phyloP scores from a whole-genome alignment of 2,797 vertebrate species.

The Poeciliopsis infans region DNA sequence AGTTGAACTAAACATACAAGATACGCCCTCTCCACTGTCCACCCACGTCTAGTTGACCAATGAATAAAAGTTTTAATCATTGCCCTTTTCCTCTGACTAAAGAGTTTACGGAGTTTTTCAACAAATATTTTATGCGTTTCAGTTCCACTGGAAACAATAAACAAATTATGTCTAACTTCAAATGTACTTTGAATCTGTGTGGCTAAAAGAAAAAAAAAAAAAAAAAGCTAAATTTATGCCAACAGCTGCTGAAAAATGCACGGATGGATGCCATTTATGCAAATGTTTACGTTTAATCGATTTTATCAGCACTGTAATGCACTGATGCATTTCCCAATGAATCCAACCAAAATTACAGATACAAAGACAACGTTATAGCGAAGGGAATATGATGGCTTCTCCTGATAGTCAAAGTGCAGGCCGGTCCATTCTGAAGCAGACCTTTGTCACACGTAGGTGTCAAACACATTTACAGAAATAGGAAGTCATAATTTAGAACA shows the following conservation, averaged over 20 bases:
- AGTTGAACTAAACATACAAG: neutral
- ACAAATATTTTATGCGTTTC: slow-evolving; percentile 11
- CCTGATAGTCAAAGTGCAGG: slow-evolving; percentile 59
- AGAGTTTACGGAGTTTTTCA: neutral
- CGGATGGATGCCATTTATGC: slow-evolving; percentile 39
- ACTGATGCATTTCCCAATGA: slow-evolving; percentile 44
- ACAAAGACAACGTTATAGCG: slow-evolving; percentile 16
- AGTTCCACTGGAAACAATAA: slow-evolving; percentile 23
- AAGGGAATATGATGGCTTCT: slow-evolving; percentile 55
- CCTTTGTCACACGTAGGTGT: slow-evolving; percentile 40
- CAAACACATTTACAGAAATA: slow-evolving; percentile 50
- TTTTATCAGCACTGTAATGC: slow-evolving; percentile 30
- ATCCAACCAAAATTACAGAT: slow-evolving; percentile 29
- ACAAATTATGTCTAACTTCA: neutral
- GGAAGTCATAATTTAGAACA: slow-evolving; percentile 45
- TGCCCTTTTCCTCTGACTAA: neutral
- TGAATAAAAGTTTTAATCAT: neutral
- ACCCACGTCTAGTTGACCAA: no score
- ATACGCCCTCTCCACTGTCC: no score
- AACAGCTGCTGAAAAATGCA: slow-evolving; percentile 25
- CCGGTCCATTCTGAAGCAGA: slow-evolving; percentile 19
- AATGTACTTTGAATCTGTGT: slow-evolving; percentile 5
- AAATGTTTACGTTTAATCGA: slow-evolving; percentile 35
- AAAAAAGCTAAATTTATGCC: slow-evolving; percentile 9
- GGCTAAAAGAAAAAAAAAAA: neutral